A percentile compares a stretch with the other conserved stretches of the same genome.
Conservation (phyloP, 2,797 vertebrate genomes). For the Tapirus indicus region DNA sequence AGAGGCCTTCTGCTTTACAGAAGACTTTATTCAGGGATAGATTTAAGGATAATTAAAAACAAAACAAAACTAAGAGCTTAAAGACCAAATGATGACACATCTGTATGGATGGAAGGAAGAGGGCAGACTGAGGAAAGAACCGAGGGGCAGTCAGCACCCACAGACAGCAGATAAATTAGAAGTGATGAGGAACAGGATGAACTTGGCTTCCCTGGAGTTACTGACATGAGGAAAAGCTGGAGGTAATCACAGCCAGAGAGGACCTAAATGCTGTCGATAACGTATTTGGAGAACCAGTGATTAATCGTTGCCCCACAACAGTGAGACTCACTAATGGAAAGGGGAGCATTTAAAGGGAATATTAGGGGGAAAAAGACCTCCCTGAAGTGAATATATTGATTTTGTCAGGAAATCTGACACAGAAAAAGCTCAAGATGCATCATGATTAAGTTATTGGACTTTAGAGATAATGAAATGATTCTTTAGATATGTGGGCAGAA, state of each 20-base stretch:
- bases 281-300: accelerated
- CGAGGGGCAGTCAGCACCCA: accelerated
- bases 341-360: neutral
- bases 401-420: neutral
- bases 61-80: neutral
- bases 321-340: neutral
- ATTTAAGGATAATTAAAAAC: neutral
- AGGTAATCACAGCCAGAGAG: accelerated
- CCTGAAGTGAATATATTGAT: accelerated
- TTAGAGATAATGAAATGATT: neutral
- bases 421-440: neutral
- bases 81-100: neutral
- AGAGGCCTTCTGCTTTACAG: neutral
- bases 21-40: neutral
- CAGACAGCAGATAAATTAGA: accelerated
- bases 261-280: accelerated
- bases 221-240: accelerated
- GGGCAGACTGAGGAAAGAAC: neutral
- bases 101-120: neutral
- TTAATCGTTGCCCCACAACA: accelerated
- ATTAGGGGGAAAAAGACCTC: too few relatives aligned
- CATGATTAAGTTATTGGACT: neutral
- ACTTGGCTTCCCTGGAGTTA: neutral
- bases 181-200: neutral
- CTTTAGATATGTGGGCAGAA: neutral